Evolutionary conservation across 2,888 invertebrate genomes (phyloP), one percentile per base, ranked within the genome.

Genomic region (Mesopsocus fuscifrons): DNA sequence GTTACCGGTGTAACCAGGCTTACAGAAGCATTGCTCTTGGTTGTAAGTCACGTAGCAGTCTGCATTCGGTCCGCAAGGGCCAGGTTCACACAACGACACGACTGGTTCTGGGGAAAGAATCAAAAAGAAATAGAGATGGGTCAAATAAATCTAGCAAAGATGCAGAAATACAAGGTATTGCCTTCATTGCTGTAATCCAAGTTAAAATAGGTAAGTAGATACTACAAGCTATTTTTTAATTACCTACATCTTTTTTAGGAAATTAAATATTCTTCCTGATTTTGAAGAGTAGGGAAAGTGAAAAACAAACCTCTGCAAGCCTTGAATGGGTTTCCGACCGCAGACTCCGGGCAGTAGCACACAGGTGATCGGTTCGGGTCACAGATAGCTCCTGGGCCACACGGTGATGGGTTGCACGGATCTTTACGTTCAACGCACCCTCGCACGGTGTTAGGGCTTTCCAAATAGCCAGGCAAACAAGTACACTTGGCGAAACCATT

Each of bases 401-500:
- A 87, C 4, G 77, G 78, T 54, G 79, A 84, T 2, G 83, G 82
- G 53, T 82, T 77, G 53, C 88, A 88, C 5, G 78, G 79, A 58
- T 85, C 82, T 45, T 72, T 67, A 47, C 77, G 73, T 57, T 81
- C 77, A 4, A 83, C 65, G 52, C 88, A 88, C 34, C 87, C 88
- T 55, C 85, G 67, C 33, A 88, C 76, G 1, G 88, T 88, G 54
- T 88, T 87, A 1, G 84, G 84, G 58, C 80, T 84, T 63, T 85
- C 88, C 30, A 84, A 69, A 57, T 74, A 85, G 15, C 84, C 85
- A 35, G 76, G 69, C 45, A 82, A 61, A 55, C 88, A 91, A 17
- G 84, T 85, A 55, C 91, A 91, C 62, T 85, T 84, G 1, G 87
- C 76, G 56, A 83, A 80, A 42, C 84, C 85, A 51, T 82, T 84